These are phyloP conservation scores for Carpatolechia fugitivella DNA, from an alignment of 2,888 invertebrate genomes.

Conservation along the genomic window DNA sequence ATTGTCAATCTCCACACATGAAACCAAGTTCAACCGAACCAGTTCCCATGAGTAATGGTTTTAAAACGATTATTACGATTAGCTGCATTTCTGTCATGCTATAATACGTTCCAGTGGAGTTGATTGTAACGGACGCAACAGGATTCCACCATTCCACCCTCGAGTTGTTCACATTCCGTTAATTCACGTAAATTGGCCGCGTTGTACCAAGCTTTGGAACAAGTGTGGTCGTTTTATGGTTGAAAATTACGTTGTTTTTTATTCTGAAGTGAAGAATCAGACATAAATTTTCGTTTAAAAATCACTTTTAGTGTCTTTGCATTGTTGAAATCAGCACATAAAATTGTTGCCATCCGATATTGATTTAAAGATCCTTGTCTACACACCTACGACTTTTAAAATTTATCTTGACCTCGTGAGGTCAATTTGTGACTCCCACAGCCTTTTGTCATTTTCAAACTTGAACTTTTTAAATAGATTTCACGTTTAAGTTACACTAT, in stretches of 20 bases:
- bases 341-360: too few species aligned
- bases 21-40: constrained; percentile 1
- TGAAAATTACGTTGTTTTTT: too few species aligned
- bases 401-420: neutral
- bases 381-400: neutral
- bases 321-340: too few species aligned
- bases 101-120: constrained; percentile 2
- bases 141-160: constrained; percentile 9
- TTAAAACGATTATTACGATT: constrained; percentile 9
- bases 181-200: constrained; percentile 4
- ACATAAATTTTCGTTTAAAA: too few species aligned
- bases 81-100: constrained; percentile 4
- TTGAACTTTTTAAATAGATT: neutral
- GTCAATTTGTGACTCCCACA: neutral
- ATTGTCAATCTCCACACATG: neutral
- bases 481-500: neutral
- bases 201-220: neutral
- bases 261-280: too few species aligned
- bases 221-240: too few species aligned
- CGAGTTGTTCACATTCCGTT: constrained; percentile 3
- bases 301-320: too few species aligned
- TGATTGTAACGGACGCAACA: constrained; percentile 3
- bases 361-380: neutral
- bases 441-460: neutral
- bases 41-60: constrained; percentile 6